A percentile compares a stretch with the other conserved stretches of the same genome.
Evolutionary conservation across 2,113 vertebrate species (phyloP).

Genomic region (Burhinus oedicnemus): DNA sequence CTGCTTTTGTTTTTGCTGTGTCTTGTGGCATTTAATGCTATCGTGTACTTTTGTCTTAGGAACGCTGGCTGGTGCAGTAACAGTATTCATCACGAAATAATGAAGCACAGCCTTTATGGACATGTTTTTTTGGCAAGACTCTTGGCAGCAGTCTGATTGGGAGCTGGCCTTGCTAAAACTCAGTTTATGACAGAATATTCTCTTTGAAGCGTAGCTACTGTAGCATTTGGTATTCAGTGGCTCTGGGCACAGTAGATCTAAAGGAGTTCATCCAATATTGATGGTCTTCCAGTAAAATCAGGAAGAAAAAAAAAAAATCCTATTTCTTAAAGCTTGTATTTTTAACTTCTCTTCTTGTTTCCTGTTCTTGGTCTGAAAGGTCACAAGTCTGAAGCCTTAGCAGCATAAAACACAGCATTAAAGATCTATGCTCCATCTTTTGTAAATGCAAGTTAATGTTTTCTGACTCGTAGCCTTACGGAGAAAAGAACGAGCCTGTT

Average conservation of each 20-base stretch:
- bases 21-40: not conserved
- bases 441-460: not conserved
- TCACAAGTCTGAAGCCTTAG: not conserved
- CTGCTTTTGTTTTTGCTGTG: not conserved
- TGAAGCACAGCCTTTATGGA: not conserved
- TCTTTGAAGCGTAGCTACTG: constrained; percentile 58
- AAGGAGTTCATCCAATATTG: constrained; percentile 70
- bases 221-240: constrained; percentile 57
- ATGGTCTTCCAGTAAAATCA: constrained; percentile 48
- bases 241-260: constrained; percentile 51
- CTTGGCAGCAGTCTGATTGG: not conserved
- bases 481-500: not conserved
- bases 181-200: constrained; percentile 61
- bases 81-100: not conserved
- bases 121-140: not conserved
- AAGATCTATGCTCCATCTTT: not conserved
- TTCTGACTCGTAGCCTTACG: not conserved
- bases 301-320: not conserved
- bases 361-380: not conserved
- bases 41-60: not conserved
- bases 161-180: constrained; percentile 41
- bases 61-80: not conserved
- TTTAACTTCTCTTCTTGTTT: not conserved
- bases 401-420: not conserved
- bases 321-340: not conserved